Conservation (phyloP, 1,140 invertebrate species). For the Cotesia chilonis region DNA sequence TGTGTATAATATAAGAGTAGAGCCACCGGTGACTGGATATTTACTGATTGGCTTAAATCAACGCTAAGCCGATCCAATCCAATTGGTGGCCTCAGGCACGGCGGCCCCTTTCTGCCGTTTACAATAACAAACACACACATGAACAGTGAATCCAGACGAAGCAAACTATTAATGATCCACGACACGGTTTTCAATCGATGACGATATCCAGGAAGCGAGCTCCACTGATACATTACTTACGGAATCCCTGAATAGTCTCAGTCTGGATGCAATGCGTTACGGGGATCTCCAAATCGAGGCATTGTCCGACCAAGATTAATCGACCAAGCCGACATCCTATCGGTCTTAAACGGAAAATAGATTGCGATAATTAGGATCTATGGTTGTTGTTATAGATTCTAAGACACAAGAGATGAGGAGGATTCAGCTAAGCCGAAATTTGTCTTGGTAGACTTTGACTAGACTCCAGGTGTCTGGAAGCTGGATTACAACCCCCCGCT, state of each 20-base stretch:
- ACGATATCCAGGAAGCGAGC: background rate
- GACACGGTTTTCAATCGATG: too few species aligned
- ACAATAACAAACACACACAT: conserved; percentile 36
- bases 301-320: conserved; percentile 39
- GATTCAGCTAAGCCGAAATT: conserved; percentile 21
- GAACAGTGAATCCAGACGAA: background rate
- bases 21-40: conserved; percentile 56
- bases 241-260: too few species aligned
- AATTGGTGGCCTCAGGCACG: conserved; percentile 49
- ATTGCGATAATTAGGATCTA: too few species aligned
- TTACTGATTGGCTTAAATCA: conserved; percentile 67
- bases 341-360: background rate
- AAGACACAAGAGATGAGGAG: background rate
- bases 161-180: conserved; percentile 8
- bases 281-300: conserved; percentile 36
- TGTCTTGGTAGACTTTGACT: conserved; percentile 22
- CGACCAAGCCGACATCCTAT: conserved; percentile 35
- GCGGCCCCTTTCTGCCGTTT: conserved; percentile 54
- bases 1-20: conserved; percentile 5
- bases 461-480: conserved; percentile 29
- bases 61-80: conserved; percentile 65
- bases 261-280: conserved; percentile 3
- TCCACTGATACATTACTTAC: conserved; percentile 7
- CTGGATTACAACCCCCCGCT: conserved; percentile 30
- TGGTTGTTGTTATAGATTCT: too few species aligned